Evolutionary conservation across 23 tunicate genomes (phyloP).

Genomic region (Styela clava): DNA sequence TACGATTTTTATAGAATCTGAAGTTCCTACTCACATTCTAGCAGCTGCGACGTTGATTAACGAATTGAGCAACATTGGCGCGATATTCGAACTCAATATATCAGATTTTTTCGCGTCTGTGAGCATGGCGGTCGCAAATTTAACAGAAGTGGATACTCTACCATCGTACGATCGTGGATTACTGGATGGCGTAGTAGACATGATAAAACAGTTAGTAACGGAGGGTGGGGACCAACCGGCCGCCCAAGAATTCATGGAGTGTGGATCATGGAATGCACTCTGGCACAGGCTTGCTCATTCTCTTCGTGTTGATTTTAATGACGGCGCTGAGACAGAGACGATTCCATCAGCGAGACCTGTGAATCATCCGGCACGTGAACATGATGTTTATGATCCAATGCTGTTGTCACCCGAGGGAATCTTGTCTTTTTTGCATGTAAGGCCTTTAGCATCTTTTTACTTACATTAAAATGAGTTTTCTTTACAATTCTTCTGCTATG

Average conservation of each 20-base stretch:
- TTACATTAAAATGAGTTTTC: too few species aligned
- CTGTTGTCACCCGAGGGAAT: conserved; percentile 63
- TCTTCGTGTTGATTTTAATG: conserved; percentile 46
- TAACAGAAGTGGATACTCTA: conserved; percentile 76
- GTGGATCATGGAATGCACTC: conserved; percentile 81
- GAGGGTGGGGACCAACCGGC: conserved; percentile 41
- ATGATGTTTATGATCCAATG: conserved; percentile 57
- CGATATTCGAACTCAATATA: conserved; percentile 39
- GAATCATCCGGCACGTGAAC: conserved; percentile 15
- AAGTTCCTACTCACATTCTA: conserved; percentile 48
- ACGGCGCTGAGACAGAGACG: conserved; percentile 57
- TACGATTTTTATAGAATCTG: conserved; percentile 42
- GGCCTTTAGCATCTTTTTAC: too few species aligned
- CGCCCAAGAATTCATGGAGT: conserved; percentile 41
- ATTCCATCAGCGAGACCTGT: conserved; percentile 53
- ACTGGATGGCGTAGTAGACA: conserved; percentile 74
- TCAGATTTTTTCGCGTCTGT: conserved; percentile 37
- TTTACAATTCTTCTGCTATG: too few species aligned
- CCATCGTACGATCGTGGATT: conserved; percentile 58
- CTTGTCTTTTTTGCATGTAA: conserved; percentile 36
- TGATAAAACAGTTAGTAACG: conserved; percentile 51
- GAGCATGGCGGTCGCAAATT: conserved; percentile 66
- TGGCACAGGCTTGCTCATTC: conserved; percentile 86
- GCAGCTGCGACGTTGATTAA: conserved; percentile 40
- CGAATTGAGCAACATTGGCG: conserved; percentile 58